A percentile compares a stretch with the other conserved stretches of the same genome.
Conservation (phyloP, 64 coral and sea anemone species). For the Actinia tenebrosa region DNA sequence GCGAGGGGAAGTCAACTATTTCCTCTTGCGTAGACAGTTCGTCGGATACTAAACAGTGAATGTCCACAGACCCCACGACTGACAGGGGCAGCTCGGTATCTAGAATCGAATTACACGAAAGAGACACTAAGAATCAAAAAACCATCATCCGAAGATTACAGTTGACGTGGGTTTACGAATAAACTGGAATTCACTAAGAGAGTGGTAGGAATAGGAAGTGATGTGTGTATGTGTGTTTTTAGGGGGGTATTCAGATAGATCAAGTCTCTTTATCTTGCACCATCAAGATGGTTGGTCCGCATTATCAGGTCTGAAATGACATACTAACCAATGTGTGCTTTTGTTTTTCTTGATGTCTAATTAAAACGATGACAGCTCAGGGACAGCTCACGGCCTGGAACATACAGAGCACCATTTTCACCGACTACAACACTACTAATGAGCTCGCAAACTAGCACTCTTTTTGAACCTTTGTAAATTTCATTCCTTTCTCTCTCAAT, state of each 20-base stretch:
- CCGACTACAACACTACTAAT: not conserved
- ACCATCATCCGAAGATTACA: not conserved
- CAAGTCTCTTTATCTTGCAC: constrained; percentile 24
- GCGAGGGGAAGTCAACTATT: constrained; percentile 33
- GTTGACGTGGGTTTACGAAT: constrained; percentile 7
- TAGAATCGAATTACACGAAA: constrained; percentile 25
- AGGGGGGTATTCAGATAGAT: constrained; percentile 10
- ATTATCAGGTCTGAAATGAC: constrained; percentile 30
- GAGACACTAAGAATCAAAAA: not conserved
- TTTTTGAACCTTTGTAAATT: not conserved
- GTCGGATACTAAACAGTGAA: constrained; percentile 35
- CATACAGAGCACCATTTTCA: not conserved
- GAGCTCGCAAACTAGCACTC: not conserved
- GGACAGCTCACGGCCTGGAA: constrained; percentile 21
- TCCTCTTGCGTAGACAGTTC: constrained; percentile 33
- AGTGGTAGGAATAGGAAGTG: constrained; percentile 9
- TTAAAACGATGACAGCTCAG: constrained; percentile 30
- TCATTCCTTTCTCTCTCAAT: not conserved
- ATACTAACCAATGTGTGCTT: constrained; percentile 24
- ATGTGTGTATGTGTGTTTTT: not conserved
- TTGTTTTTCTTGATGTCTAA: constrained; percentile 23
- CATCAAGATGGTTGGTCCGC: constrained; percentile 29
- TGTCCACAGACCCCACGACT: not conserved
- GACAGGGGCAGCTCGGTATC: not conserved
- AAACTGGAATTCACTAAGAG: constrained; percentile 11